Conservation (phyloP, 2,797 vertebrate species). For the Sarcophilus harrisii region DNA sequence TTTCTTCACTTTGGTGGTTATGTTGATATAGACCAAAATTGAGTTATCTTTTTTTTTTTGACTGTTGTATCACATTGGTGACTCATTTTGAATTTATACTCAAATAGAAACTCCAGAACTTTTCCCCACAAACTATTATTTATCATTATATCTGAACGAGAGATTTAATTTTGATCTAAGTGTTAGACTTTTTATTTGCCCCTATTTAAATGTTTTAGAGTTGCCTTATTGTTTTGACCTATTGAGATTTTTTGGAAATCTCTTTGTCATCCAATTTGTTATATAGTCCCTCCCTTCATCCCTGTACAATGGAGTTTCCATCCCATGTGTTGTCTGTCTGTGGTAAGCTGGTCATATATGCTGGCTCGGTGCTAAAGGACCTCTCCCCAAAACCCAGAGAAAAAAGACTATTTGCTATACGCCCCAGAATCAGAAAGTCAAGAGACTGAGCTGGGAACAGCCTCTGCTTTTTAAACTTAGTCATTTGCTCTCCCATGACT, state of each 20-base stretch:
- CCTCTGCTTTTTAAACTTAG: not conserved
- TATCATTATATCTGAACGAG: not conserved
- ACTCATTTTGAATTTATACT: not conserved
- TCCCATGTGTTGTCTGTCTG: not conserved
- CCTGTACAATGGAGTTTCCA: not conserved
- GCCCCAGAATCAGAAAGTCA: not conserved
- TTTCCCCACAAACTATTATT: not conserved
- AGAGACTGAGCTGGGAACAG: not conserved
- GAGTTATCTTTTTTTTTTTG: not conserved
- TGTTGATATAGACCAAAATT: not conserved
- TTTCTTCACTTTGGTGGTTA: not conserved
- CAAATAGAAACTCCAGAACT: not conserved
- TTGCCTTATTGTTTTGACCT: not conserved
- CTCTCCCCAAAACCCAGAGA: not conserved
- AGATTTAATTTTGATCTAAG: not conserved
- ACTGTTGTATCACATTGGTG: not conserved
- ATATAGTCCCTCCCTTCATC: not conserved
- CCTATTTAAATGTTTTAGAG: not conserved
- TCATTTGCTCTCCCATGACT: not conserved
- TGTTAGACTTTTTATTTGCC: not conserved
- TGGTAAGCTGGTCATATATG: not conserved
- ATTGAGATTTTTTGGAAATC: not conserved
- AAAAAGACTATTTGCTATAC: not conserved
- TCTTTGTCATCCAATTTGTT: not conserved
- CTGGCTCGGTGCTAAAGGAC: not conserved